Evolutionary conservation across 2,888 invertebrate species (phyloP), one percentile per base, ranked within the genome.

Genomic region (Melieria crassipennis): DNA sequence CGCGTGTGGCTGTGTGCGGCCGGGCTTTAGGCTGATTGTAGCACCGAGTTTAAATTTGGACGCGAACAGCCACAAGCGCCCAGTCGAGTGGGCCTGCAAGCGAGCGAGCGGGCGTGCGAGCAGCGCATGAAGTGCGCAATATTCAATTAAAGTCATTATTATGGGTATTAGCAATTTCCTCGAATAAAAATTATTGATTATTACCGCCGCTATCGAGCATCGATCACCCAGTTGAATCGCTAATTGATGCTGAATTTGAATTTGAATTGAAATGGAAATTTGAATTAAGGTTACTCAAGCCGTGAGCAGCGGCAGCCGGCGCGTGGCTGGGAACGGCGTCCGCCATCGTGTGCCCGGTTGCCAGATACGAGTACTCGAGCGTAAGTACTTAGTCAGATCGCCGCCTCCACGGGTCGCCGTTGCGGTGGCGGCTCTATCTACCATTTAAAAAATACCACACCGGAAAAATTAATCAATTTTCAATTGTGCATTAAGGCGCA

Each of bases 391-490:
- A 30, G 1, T 30, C 30, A 30, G 30, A 30, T 30, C 30, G 30
- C 30, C 30, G 30, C 30, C 30, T 30, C 30, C 30, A 30, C 30
- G 30, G 30, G 30, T 30, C 30, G 30, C 30, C 30, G 30, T 30
- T 30, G 30, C 30, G 30, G 30, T 30, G 30, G 30, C 30, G 30
- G 30, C 30, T 30, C 30, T 30, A 30, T 30, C 30, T 30, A 30
- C 30, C 30, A 30, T 30, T 30, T 30, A 30, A 30, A 30, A 30
- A 30, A 30, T 58, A 52, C 10, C 16, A 16, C 48, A 82, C 84
- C 84, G 84, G 84, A 84, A 83, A 84, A 82, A 80, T 82, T 83
- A 83, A 83, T 84, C 81, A 84, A 81, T 84, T 81, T 81, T 81
- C 72, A 72, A 72, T 72, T 72, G 69, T 69, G 63, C 56, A 69